Evolutionary conservation across 30 jellyfish, hydroid and myxozoan species (phyloP).

Genomic region (Haliclystus octoradiatus): DNA sequence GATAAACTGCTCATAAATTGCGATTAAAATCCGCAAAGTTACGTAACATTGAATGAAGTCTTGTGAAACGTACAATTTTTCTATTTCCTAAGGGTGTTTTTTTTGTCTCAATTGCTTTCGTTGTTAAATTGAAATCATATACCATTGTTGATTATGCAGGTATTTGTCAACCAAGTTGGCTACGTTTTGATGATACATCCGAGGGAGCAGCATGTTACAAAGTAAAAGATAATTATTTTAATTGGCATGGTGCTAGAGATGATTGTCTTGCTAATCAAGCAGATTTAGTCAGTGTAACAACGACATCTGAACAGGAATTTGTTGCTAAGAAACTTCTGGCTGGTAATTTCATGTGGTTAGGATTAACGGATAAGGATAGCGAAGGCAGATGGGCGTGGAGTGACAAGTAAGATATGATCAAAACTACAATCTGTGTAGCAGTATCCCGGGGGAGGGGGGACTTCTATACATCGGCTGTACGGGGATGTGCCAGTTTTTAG

Average conservation of each 20-base stretch:
- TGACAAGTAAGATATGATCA: constrained; percentile 58
- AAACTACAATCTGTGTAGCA: neutral
- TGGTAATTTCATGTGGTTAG: constrained; percentile 87
- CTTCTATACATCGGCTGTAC: no score
- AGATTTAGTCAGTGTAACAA: constrained; percentile 69
- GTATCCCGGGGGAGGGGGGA: no score
- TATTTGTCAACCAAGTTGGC: constrained; percentile 68
- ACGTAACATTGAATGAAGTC: no score
- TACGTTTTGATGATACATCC: constrained; percentile 32
- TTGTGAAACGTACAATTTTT: no score
- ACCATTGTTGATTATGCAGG: no score
- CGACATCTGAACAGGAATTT: constrained; percentile 77
- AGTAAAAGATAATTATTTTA: constrained; percentile 62
- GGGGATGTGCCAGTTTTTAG: no score
- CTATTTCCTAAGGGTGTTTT: no score
- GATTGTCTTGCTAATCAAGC: constrained; percentile 79
- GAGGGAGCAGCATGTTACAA: constrained; percentile 82
- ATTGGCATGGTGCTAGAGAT: constrained; percentile 92
- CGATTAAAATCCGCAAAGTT: no score
- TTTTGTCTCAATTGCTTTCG: no score
- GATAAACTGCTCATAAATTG: no score
- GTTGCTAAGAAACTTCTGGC: constrained; percentile 55
- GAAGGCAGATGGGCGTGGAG: constrained; percentile 99
- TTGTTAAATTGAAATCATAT: no score
- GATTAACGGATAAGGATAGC: constrained; percentile 77